Evolutionary conservation across 2,113 vertebrate species (phyloP), one percentile per base, ranked within the genome.

Genomic region (Pseudopipra pipra): DNA sequence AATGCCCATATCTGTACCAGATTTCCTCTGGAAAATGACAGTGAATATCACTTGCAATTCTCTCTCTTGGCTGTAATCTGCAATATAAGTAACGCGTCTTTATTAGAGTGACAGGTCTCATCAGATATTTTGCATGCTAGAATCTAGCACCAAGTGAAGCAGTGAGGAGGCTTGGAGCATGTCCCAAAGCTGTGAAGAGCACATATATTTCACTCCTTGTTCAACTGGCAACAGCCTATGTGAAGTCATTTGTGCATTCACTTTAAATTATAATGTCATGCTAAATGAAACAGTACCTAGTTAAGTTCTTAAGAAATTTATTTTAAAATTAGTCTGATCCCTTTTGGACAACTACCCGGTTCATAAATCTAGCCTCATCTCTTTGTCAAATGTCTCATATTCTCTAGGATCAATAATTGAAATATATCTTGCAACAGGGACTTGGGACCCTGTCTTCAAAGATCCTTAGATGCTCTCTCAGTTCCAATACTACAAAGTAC

Each of bases 61-160:
- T 71, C n/a, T 87, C 4, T 59, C 44, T 84, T 88, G 67, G 75
- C 70, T 93, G 47, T 56, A 93, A 87, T 91, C 70, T 90, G 11
- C 49, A 89, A n/a, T 76, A 70, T 62, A 93, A 87, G 54, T 71
- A 81, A 93, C 75, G 11, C 33, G 82, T 96, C 81, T 93, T 87
- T 90, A 94, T 96, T 95, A 95, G 68, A 94, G 28, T 77, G 90
- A 95, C 79, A 95, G 70, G 21, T 91, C 80, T 89, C 76, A 78
- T 87, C 75, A 76, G 85, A 93, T 90, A 77, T 67, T 83, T 90
- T 84, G n/a, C 70, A 23, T 47, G 5, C 43, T 93, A 77, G 33
- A 85, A 91, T 87, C 54, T 74, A 95, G 51, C 46, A 80, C 47
- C 70, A 91, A 95, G 84, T 47, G 63, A 96, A 96, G n/a, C 41